Conservation (phyloP, 2,113 vertebrate species). For the Trematocara macrostoma region DNA sequence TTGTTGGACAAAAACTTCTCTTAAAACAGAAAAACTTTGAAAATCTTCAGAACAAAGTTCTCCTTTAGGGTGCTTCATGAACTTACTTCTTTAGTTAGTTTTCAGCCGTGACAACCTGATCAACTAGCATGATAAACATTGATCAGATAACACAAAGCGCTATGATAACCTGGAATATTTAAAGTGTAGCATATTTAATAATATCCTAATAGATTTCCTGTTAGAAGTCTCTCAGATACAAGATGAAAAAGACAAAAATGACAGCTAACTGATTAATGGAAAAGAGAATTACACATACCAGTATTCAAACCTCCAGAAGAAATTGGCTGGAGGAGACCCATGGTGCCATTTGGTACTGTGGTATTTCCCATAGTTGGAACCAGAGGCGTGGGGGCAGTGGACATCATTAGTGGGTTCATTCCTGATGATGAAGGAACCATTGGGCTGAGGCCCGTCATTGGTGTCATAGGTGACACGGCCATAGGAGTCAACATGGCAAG, state of each 20-base stretch:
- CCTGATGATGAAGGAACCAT: slow-evolving; percentile 61
- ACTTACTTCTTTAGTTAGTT: background rate
- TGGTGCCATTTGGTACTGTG: slow-evolving; percentile 82
- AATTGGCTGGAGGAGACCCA: slow-evolving; percentile 80
- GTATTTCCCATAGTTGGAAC: slow-evolving; percentile 81
- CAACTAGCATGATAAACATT: background rate
- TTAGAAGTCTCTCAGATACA: background rate
- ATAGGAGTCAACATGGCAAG: slow-evolving; percentile 70
- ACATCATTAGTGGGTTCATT: slow-evolving; percentile 32
- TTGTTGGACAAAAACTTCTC: background rate
- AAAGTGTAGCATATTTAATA: background rate
- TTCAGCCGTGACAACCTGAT: background rate
- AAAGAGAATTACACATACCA: slow-evolving; percentile 9
- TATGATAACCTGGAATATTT: background rate
- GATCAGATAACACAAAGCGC: background rate
- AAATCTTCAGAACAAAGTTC: background rate
- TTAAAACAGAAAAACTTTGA: background rate
- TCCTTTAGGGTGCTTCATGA: background rate
- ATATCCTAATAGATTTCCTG: background rate
- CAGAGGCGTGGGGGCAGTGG: slow-evolving; percentile 63
- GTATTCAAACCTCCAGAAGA: slow-evolving; percentile 58
- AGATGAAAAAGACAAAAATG: background rate
- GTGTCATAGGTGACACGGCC: slow-evolving; percentile 64
- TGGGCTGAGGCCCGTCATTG: slow-evolving; percentile 53
- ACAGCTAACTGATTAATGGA: background rate